Percentiles rank a stretch among this genome's conserved stretches.
phyloP scores from a whole-genome alignment of 2,797 vertebrate genomes.

The Eulemur mongoz region DNA sequence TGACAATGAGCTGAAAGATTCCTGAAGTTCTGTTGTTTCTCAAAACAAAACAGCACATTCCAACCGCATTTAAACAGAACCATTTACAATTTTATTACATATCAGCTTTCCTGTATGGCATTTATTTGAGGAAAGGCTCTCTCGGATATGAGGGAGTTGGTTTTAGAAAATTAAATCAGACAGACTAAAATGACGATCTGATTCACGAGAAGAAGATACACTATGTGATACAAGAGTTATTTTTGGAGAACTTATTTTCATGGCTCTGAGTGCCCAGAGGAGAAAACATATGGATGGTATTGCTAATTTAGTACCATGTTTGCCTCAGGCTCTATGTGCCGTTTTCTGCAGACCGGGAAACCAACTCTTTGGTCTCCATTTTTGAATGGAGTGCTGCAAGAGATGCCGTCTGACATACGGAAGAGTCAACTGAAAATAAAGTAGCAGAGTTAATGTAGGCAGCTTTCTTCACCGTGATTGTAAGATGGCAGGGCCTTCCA shows the following conservation, averaged over 20 bases:
- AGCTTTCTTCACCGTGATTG: not conserved
- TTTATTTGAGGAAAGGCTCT: constrained; percentile 66
- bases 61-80: constrained; percentile 44
- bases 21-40: constrained; percentile 59
- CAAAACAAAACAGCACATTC: constrained; percentile 71
- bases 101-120: constrained; percentile 61
- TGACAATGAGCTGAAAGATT: constrained; percentile 26
- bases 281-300: constrained; percentile 69
- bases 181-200: constrained; percentile 61
- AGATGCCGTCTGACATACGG: not conserved
- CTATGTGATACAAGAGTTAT: constrained; percentile 64
- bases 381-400: constrained; percentile 54
- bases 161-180: constrained; percentile 72
- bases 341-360: not conserved
- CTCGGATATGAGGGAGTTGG: constrained; percentile 37
- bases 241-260: constrained; percentile 70
- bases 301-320: constrained; percentile 59
- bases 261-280: constrained; percentile 50
- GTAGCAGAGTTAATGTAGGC: not conserved
- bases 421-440: constrained; percentile 27
- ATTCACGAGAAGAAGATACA: constrained; percentile 62
- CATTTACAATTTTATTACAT: constrained; percentile 57
- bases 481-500: constrained; percentile 20
- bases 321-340: constrained; percentile 18
- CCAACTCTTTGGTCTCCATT: constrained; percentile 33